Evolutionary conservation across 2,888 invertebrate genomes (phyloP).

Genomic region (Hypsopygia costalis): DNA sequence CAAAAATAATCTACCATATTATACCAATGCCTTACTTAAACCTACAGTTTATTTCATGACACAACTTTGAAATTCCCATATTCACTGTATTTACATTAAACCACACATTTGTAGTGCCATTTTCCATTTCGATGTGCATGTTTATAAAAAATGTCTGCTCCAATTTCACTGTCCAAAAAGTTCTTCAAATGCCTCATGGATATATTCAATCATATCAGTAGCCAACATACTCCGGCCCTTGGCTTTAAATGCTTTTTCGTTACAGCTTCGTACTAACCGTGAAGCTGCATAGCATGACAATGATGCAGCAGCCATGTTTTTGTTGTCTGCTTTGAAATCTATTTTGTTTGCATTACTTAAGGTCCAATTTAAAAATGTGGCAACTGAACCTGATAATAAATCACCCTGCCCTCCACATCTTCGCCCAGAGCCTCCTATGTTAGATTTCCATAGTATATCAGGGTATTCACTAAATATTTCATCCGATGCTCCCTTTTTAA

Average conservation of each 20-base stretch:
- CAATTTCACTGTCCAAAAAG: constrained; percentile 45
- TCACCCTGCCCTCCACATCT: constrained; percentile 99
- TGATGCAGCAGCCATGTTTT: constrained; percentile 78
- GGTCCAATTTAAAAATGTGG: constrained; percentile 92
- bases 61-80: too few species aligned
- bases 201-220: constrained; percentile 91
- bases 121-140: too few species aligned
- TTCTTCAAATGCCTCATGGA: constrained; percentile 86
- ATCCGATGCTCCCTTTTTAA: constrained; percentile 89
- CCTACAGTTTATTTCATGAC: too few species aligned
- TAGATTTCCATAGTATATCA: constrained; percentile 73
- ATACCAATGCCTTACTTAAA: too few species aligned
- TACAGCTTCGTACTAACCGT: constrained; percentile 89
- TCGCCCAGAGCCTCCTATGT: constrained; percentile 89
- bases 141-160: too few species aligned
- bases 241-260: constrained; percentile 87
- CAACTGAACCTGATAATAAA: constrained; percentile 91
- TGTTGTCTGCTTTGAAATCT: constrained; percentile 35
- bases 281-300: constrained; percentile 92
- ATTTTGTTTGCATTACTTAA: constrained; percentile 47
- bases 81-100: too few species aligned
- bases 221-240: constrained; percentile 92
- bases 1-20: too few species aligned
- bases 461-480: constrained; percentile 80
- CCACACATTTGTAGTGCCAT: too few species aligned